Conservation (phyloP, 2,888 invertebrate species). For the Aphrophora alni region DNA sequence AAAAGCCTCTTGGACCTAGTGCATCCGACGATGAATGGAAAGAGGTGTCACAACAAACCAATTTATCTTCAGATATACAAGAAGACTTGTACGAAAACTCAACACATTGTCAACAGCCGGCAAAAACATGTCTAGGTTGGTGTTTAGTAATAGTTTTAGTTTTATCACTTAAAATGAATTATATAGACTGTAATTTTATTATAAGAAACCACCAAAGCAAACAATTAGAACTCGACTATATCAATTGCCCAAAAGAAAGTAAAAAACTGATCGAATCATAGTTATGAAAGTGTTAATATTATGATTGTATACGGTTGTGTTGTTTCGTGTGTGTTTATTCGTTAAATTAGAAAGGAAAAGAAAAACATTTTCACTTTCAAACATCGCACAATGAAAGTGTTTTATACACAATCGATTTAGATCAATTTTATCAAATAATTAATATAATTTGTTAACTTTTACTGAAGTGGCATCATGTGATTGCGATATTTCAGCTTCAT, state of each 20-base stretch:
- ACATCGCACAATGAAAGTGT: neutral
- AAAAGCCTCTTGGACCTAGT: neutral
- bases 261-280: neutral
- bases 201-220: neutral
- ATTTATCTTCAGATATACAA: constrained; percentile 23
- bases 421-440: no score
- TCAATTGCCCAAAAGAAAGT: neutral
- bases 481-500: neutral
- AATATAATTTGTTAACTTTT: no score
- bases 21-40: constrained; percentile 32
- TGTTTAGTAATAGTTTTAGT: constrained; percentile 44
- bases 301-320: neutral
- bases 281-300: neutral
- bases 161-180: constrained; percentile 15
- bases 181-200: neutral
- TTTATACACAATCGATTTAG: neutral
- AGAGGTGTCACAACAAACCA: constrained; percentile 40
- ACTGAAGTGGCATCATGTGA: neutral
- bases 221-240: neutral
- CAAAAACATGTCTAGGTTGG: constrained; percentile 51
- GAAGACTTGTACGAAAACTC: constrained; percentile 31
- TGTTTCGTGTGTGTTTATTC: neutral
- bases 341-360: neutral
- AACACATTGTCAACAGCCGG: constrained; percentile 45
- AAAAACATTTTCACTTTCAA: neutral